Evolutionary conservation across 2,113 vertebrate species (phyloP), one percentile per base, ranked within the genome.

Genomic region (Lanius collurio): DNA sequence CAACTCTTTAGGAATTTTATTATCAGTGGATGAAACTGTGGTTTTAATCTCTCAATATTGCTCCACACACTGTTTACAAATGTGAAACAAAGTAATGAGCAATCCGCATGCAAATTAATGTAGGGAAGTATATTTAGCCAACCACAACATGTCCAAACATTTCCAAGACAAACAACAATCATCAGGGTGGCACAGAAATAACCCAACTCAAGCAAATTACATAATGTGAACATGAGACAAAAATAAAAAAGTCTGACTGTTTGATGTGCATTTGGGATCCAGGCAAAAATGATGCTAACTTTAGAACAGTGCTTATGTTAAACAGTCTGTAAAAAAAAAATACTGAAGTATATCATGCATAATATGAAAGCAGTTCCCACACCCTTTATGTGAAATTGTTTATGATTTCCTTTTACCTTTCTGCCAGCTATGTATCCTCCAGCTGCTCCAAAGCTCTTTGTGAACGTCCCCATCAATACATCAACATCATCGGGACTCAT

Each of bases 351-450:
- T 1, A 28, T 24, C 30, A 13, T 4, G 14, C 6, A 10, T 33
- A 59, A 23, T 3, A 53, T 28, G 46, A 74, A 62, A 30, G 37
- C 56, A 30, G 31, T 35, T 49, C 63, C 37, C 47, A 7, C 1
- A 4, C 2, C 14, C 50, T 46, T 46, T 37, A 46, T 69, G 35
- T 39, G 70, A 79, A 80, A 47, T 62, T 9, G 62, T 4, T 23
- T 23, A 8, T 15, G 18, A 57, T 70, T 79, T 62, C 52, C 27
- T 59, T 89, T 95, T 98, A 99, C 99, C 99, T 99, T 99, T 89
- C 95, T 99, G 85, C 99, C 99, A 77, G 98, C 99, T 95, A 99
- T 98, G 90, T 99, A 99, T 80, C 99, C 99, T 94, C 99, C 99
- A 6, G 98, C 96, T 15, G 98, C 98, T 1, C 98, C 99, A 76